Conservation (phyloP, 2,113 vertebrate species). For the Phainopepla nitens region DNA sequence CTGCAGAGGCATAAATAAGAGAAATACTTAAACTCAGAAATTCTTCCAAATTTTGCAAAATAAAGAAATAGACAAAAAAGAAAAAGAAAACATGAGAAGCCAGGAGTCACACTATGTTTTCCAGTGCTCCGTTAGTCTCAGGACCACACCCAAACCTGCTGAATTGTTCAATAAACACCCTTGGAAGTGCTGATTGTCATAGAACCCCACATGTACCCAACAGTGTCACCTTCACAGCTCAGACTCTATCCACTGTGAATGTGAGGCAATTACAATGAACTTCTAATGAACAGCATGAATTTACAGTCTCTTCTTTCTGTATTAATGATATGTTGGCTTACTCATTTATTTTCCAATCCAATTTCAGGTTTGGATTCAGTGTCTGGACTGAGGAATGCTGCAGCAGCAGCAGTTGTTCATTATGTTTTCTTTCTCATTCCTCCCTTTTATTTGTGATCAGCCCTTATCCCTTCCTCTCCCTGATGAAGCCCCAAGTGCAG, state of each 20-base stretch:
- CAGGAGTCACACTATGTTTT: background rate
- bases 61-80: background rate
- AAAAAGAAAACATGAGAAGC: background rate
- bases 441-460: background rate
- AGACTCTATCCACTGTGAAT: background rate
- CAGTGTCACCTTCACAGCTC: background rate
- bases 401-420: background rate
- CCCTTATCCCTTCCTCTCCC: background rate
- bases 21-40: background rate
- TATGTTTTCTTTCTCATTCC: background rate
- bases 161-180: background rate
- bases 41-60: background rate
- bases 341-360: background rate
- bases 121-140: background rate
- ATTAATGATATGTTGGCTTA: conserved; percentile 1
- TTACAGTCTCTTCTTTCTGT: background rate
- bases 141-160: background rate
- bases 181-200: background rate
- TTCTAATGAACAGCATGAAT: background rate
- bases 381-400: background rate
- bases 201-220: background rate
- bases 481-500: background rate
- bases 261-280: background rate
- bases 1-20: background rate
- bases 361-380: background rate